Base-by-base conservation (phyloP, 1,140 invertebrate species). In the Leptonema lineaticorne region DNA sequence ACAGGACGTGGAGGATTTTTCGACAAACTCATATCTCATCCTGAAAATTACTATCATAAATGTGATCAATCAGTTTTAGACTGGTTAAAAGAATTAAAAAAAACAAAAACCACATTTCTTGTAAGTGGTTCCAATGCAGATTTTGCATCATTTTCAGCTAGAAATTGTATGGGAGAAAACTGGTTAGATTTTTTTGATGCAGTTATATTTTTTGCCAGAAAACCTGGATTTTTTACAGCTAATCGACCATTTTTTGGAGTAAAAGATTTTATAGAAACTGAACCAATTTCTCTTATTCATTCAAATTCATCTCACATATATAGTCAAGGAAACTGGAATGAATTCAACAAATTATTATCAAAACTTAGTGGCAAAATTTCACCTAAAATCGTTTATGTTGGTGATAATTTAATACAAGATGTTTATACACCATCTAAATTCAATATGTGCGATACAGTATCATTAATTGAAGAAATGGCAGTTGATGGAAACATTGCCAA, bases 361-460 rank as follows among this genome's bases (percentile, higher is more conserved):
- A 76, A 74, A 70, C 74, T 82, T 63, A 82, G 76, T 30, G 74
- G 78, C 0, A 81, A 84, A 30, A 67, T 78, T 0, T 72, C 86
- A 57, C 89, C 89, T 1, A 85, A 84, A 70, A 87, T 87, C 63
- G 71, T 93, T 0, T 94, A 93, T 74, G 77, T 93, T 71, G 92
- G 92, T 0, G 92, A 94, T 78, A 92, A 92, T 82, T 75, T 93
- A 4, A 81, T 91, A 27, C 91, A 93, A 79, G 92, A 94, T 81
- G 82, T 93, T 53, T 90, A 88, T 75, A 85, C 89, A 27, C 89
- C 91, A 0, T 82, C 84, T 33, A 78, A 79, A 46, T 81, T 83
- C 72, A 78, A 76, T 1, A 76, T 81, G 37, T 89, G 88, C 74
- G 89, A 92, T 79, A 87, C 90, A 0, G 81, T 93, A 27, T 85